phyloP scores from a whole-genome alignment of 2,888 invertebrate genomes.

The Octonoba sinensis region DNA sequence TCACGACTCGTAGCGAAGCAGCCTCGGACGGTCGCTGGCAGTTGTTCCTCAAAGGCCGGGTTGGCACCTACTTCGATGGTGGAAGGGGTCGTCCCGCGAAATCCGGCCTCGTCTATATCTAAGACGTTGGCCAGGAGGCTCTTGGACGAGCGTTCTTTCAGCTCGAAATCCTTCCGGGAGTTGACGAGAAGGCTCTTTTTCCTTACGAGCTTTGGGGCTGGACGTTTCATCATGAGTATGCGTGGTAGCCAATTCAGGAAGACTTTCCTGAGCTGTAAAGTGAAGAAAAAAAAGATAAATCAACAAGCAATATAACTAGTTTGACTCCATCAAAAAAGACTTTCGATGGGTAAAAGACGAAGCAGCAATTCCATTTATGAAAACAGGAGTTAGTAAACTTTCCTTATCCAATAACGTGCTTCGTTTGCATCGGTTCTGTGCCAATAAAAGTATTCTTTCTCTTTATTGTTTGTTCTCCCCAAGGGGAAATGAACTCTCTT shows the following conservation, averaged over 20 bases:
- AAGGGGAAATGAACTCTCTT: no score
- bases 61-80: slow-evolving; percentile 12
- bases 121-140: slow-evolving; percentile 95
- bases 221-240: slow-evolving; percentile 93
- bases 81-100: slow-evolving; percentile 4
- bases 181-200: slow-evolving; percentile 81
- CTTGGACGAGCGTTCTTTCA: slow-evolving; percentile 90
- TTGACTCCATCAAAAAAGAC: no score
- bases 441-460: no score
- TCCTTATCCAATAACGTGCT: no score
- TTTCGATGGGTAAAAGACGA: no score
- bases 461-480: no score
- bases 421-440: no score
- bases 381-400: no score
- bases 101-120: slow-evolving; percentile 91
- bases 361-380: no score
- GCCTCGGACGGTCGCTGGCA: slow-evolving; percentile 43
- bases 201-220: slow-evolving; percentile 89
- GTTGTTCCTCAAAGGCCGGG: slow-evolving; percentile 7
- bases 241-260: slow-evolving; percentile 98
- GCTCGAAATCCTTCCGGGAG: slow-evolving; percentile 83
- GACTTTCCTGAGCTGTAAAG: slow-evolving; percentile 86
- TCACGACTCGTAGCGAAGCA: slow-evolving; percentile 75
- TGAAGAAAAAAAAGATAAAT: neutral
- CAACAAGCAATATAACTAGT: neutral